Base-by-base conservation (phyloP, 2,113 vertebrate species). In the Ceyx cyanopectus region DNA sequence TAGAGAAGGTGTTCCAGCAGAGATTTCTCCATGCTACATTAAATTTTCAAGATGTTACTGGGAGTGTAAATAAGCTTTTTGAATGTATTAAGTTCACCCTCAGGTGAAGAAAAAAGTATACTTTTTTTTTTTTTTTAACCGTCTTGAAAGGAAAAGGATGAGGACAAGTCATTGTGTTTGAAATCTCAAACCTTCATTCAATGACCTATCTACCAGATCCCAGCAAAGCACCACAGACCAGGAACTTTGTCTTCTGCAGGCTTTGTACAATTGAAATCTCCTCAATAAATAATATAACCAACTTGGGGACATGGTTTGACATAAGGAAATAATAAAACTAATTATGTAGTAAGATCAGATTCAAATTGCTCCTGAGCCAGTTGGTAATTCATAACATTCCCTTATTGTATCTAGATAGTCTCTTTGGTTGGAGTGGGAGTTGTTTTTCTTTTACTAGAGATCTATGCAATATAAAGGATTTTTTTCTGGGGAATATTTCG, bases 11-110 rank as follows among this genome's bases (percentile, higher is more conserved):
- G 66, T 81, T 94, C 89, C 92, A 89, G 90, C 90, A 92, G 91
- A 88, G 88, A 86, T 50, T 85, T 63, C 75, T 84, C 54, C 75
- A 4, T 81, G 84, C 84, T 76, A 34, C 79, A 73, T 89, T 96
- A 67, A 62, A 85, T 82, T 92, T 94, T 92, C 83, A 94, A 84
- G 89, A 81, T 84, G 79, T 79, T 96, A 50, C 58, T 81, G n/a
- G 48, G 81, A 70, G 62, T 76, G 87, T 90, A 93, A 97, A 93
- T 93, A 96, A 95, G 82, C 67, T 85, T 68, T 84, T 83, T 76
- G 81, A 85, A 65, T 46, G 51, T 77, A 63, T 92, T 83, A 57
- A 85, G 32, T 91, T 94, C 75, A 84, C 53, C 86, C 53, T 6
- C 60, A 90, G 57, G 50, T 85, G 83, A 79, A 89, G 40, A 3